These are phyloP conservation scores for Montipora capitata DNA, from an alignment of 92 coral and sea anemone species.

Conservation along the genomic window DNA sequence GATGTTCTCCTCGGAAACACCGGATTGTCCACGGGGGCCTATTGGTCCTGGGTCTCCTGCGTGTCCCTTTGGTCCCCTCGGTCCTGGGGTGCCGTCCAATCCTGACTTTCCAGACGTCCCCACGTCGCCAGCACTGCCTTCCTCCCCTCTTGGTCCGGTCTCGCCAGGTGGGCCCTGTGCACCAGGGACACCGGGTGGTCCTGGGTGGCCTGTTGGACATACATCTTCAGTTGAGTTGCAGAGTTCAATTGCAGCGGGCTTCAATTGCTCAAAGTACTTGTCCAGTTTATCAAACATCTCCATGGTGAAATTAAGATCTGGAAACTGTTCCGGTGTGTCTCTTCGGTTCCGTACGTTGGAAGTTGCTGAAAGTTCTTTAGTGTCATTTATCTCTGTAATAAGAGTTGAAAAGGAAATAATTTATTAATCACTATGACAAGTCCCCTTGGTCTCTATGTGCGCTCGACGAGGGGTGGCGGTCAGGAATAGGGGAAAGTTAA, in stretches of 20 bases:
- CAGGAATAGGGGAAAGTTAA: too few species aligned
- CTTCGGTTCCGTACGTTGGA: neutral
- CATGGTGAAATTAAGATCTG: neutral
- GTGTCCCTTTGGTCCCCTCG: neutral
- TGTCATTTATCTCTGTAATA: neutral
- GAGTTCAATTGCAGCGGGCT: neutral
- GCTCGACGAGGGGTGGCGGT: too few species aligned
- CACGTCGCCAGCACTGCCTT: neutral
- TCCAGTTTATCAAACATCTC: constrained; percentile 5
- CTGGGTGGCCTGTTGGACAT: constrained; percentile 44
- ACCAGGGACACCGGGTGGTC: constrained; percentile 25
- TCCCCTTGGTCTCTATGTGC: too few species aligned
- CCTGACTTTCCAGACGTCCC: neutral
- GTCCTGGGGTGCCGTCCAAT: neutral
- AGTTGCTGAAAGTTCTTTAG: neutral
- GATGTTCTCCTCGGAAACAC: neutral
- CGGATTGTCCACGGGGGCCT: neutral
- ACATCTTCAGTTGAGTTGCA: constrained; percentile 16
- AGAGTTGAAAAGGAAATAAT: too few species aligned
- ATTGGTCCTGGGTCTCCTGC: neutral
- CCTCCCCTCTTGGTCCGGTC: constrained; percentile 8
- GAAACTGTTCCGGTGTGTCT: neutral
- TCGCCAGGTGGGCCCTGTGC: constrained; percentile 15
- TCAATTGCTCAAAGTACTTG: constrained; percentile 7
- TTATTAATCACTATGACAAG: too few species aligned